Base-by-base conservation (phyloP, 2,888 invertebrate species). In the Epinotia demarniana region DNA sequence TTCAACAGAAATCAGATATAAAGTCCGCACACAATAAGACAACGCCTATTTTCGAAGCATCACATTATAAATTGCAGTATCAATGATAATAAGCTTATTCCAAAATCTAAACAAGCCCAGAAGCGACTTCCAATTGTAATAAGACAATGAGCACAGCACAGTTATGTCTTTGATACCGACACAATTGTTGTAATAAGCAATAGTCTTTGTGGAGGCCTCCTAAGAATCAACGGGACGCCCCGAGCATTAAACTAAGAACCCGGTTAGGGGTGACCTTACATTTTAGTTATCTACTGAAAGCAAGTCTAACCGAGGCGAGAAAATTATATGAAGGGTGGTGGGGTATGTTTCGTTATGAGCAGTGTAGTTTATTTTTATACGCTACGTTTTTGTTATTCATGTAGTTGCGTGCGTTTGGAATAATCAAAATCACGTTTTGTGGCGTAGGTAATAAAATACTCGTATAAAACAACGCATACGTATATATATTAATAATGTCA, bases 121-220 rank as follows among this genome's bases (percentile, higher is more conserved):
- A 69, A 69, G 62, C 69, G 1, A 33, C 39, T 43, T 33, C 73
- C 23, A 53, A 62, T 62, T 62, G 55, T 46, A 46, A 73, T 67
- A 68, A 68, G 62, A 69, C 61, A 67, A 73, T 61, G 67, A 73
- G 53, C n/a, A 60, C 60, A 73, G 53, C n/a, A 60, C 60, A 23
- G 67, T 39, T 72, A 72, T 60, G 72, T 67, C 73, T 69, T 69
- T 73, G 73, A 73, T 68, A 69, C 39, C 53, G 61, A n/a, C 63
- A 9, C 57, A 69, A 74, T 70, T 70, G 49, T 60, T 66, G 39
- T 64, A 75, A 64, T 70, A 70, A 60, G 64, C 57, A 63, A 53
- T n/a, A 74, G 74, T 12, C 70, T 70, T 75, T 66, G 74, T 74
- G 33, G 23, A 57, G 49, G 27, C 8, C 57, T 62, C 43, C 33